A percentile compares a stretch with the other conserved stretches of the same genome.
These are phyloP conservation scores for Orchesella cincta DNA, from an alignment of 1,140 invertebrate genomes.

Conservation along the genomic window DNA sequence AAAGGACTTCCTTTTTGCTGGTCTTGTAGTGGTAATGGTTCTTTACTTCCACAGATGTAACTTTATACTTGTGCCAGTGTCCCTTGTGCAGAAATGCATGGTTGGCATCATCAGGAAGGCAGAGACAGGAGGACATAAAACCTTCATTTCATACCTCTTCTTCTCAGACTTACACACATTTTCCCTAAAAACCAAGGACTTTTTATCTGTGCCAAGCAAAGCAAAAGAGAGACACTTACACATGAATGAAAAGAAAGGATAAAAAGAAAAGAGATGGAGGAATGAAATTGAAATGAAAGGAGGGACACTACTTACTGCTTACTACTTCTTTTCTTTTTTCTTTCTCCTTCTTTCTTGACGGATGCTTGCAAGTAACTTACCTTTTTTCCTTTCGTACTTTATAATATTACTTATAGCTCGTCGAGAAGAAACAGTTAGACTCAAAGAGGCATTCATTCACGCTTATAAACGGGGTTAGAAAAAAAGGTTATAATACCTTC, in stretches of 20 bases:
- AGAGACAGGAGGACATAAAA: conserved; percentile 28
- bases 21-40: conserved; percentile 18
- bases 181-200: neutral
- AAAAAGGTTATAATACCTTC: neutral
- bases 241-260: conserved; percentile 25
- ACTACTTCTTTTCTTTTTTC: neutral
- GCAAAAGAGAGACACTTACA: conserved; percentile 27
- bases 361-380: conserved; percentile 2
- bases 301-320: conserved; percentile 22
- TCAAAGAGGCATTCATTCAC: conserved; percentile 10
- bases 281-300: conserved; percentile 28
- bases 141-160: conserved; percentile 28
- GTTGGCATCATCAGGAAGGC: conserved; percentile 23
- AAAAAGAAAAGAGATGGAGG: neutral
- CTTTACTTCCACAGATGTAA: conserved; percentile 14
- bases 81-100: conserved; percentile 23
- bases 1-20: conserved; percentile 18
- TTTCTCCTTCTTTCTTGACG: conserved; percentile 13
- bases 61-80: conserved; percentile 9
- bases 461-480: conserved; percentile 1
- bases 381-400: conserved; percentile 5
- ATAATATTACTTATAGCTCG: conserved; percentile 18
- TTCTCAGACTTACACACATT: neutral
- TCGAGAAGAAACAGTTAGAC: conserved; percentile 10
- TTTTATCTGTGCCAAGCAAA: conserved; percentile 24